These are phyloP conservation scores for Camelus dromedarius DNA, from an alignment of 2,113 vertebrate genomes.

Conservation along the genomic window DNA sequence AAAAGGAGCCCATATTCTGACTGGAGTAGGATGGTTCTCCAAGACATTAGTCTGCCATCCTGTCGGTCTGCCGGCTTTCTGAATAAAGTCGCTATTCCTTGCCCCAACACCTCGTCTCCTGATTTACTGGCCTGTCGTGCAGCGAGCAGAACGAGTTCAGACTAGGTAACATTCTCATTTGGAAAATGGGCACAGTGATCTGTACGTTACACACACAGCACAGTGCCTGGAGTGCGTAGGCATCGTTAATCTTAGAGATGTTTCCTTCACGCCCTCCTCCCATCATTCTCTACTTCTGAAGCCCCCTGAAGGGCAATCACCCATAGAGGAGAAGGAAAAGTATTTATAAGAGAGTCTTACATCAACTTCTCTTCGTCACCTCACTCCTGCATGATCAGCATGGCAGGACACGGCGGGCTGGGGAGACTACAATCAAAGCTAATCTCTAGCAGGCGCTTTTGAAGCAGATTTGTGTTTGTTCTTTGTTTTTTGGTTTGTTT, in stretches of 20 bases:
- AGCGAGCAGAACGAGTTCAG: too few species aligned
- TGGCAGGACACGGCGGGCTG: accelerated
- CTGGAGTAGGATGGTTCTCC: too few species aligned
- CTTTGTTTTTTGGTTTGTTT: background rate
- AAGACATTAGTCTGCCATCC: too few species aligned
- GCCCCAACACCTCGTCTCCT: too few species aligned
- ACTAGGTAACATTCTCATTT: background rate
- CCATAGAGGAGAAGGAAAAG: background rate
- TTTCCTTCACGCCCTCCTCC: background rate
- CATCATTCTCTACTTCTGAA: background rate
- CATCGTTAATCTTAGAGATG: background rate
- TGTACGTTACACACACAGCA: background rate
- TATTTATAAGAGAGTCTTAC: background rate
- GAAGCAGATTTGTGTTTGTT: background rate
- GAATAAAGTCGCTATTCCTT: too few species aligned
- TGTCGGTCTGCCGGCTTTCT: too few species aligned
- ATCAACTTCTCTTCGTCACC: background rate
- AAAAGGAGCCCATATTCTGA: too few species aligned
- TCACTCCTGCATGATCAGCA: background rate
- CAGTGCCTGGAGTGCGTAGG: accelerated
- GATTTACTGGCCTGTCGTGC: too few species aligned
- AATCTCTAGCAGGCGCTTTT: background rate
- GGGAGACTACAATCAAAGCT: background rate
- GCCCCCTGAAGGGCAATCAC: background rate
- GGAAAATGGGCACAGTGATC: background rate